Evolutionary conservation across 2,888 invertebrate species (phyloP).

Genomic region (Cancer borealis): DNA sequence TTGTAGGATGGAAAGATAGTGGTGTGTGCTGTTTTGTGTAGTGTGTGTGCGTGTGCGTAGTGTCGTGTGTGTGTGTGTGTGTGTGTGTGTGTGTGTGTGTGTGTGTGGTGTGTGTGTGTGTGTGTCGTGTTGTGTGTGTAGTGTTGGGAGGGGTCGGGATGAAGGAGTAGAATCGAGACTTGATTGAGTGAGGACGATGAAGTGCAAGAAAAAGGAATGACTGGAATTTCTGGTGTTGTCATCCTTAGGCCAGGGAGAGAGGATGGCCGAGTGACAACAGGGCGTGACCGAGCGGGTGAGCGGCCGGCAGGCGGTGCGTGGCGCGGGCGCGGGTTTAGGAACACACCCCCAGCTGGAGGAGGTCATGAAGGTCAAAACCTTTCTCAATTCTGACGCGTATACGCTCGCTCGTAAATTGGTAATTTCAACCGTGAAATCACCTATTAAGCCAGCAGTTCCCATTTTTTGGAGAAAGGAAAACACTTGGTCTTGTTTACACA

Average conservation of each 20-base stretch:
- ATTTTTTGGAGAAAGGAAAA: neutral
- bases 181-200: neutral
- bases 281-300: neutral
- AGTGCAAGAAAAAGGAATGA: neutral
- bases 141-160: no score
- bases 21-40: neutral
- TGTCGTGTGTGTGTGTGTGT: constrained; percentile 22
- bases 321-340: neutral
- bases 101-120: constrained; percentile 7
- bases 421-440: constrained; percentile 27
- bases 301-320: neutral
- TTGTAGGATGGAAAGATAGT: neutral
- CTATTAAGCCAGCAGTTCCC: neutral
- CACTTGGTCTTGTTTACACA: constrained; percentile 26
- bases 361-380: constrained; percentile 1
- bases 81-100: neutral
- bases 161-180: neutral
- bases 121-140: neutral
- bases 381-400: constrained; percentile 3
- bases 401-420: constrained; percentile 6
- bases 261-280: constrained; percentile 26
- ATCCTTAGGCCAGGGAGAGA: neutral
- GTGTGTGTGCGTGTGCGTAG: neutral
- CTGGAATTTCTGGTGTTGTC: constrained; percentile 25
- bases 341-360: neutral